Evolutionary conservation across 2,797 vertebrate genomes (phyloP), one percentile per base, ranked within the genome.

Genomic region (Diplodus sargus): DNA sequence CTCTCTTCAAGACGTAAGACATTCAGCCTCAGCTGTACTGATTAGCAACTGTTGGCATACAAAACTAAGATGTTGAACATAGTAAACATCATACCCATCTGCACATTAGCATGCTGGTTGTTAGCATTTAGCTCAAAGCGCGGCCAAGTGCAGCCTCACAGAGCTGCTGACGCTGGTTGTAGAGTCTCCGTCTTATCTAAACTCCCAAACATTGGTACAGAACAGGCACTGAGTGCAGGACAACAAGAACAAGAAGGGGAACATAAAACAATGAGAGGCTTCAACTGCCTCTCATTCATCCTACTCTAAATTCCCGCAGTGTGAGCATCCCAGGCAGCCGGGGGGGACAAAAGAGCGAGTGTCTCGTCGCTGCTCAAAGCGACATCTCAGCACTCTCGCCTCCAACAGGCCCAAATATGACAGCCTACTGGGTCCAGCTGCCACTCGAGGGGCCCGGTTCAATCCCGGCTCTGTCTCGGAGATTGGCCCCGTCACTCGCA

Each of bases 361-460:
- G 94, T 96, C 87, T 86, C 68, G 0, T 78, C 34, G 81, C 83
- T 16, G 73, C 88, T 94, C 90, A 94, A 95, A 92, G 93, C 70
- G 22, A 96, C 91, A 87, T 92, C 93, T 95, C 96, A 96, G 95
- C 94, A 91, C 91, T 94, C 89, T 89, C 86, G 88, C 92, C 93
- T 87, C 89, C 93, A 93, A 92, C 87, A 88, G 92, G 90, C 78
- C 86, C 88, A 95, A 96, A 95, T 84, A 94, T 72, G 61, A 94
- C 91, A 63, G 85, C 92, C 91, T 89, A 91, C 90, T 58, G 90
- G 83, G 84, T 81, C 86, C 90, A 93, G 92, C 93, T 91, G 92
- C 88, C 81, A 58, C 75, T 87, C 79, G 47, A 90, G 86, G 86
- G 78, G 51, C 51, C n/a, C 51, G 20, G 83, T 79, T 94, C 89